A percentile compares a stretch with the other conserved stretches of the same genome.
These are phyloP conservation scores for Aurelia sp. DNA, from an alignment of 30 jellyfish, hydroid and myxozoan species.

Conservation along the genomic window DNA sequence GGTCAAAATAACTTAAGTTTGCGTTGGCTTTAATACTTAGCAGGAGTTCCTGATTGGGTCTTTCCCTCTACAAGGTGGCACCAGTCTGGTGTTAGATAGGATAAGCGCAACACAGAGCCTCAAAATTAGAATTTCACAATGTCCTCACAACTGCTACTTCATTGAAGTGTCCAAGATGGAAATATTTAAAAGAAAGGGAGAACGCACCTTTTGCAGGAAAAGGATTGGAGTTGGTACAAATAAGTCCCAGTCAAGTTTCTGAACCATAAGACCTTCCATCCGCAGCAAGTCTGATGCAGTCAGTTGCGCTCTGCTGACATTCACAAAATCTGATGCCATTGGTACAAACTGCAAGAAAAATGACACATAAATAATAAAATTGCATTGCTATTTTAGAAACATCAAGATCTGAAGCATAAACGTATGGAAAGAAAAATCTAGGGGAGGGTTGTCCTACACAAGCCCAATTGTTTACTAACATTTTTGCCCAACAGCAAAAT, in stretches of 20 bases:
- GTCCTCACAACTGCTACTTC: background rate
- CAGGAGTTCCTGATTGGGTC: too few relatives aligned
- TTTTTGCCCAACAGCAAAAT: too few relatives aligned
- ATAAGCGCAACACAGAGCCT: too few relatives aligned
- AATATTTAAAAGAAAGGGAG: background rate
- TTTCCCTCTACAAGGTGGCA: too few relatives aligned
- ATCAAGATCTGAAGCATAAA: background rate
- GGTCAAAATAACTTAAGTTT: too few relatives aligned
- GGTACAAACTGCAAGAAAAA: constrained; percentile 72
- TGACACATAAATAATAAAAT: background rate
- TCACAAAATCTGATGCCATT: constrained; percentile 74
- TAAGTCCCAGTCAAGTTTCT: constrained; percentile 72
- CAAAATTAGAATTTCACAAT: too few relatives aligned
- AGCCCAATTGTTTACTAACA: too few relatives aligned
- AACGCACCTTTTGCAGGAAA: constrained; percentile 67
- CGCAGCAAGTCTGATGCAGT: constrained; percentile 67
- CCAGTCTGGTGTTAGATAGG: too few relatives aligned
- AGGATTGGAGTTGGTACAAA: constrained; percentile 67
- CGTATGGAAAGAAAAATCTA: too few relatives aligned
- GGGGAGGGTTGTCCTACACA: too few relatives aligned
- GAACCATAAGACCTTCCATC: constrained; percentile 74
- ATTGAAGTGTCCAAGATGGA: background rate
- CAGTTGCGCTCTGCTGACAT: constrained; percentile 68
- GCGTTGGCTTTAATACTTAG: too few relatives aligned
- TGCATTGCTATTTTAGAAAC: background rate